These are phyloP conservation scores for Pyrocoelia pectoralis DNA, from an alignment of 2,888 invertebrate genomes.

Conservation along the genomic window DNA sequence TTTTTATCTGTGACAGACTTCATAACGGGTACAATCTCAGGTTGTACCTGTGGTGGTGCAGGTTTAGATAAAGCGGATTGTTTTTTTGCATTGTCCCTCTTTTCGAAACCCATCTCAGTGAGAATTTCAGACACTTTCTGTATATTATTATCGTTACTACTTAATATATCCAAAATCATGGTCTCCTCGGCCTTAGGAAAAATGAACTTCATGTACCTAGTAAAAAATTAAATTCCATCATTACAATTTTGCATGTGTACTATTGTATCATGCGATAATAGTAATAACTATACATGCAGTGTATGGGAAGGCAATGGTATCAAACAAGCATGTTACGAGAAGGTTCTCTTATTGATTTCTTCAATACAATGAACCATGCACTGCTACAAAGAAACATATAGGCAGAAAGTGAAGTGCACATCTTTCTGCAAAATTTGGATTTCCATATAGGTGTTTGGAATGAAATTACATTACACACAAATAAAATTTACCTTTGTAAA, in stretches of 20 bases:
- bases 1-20: constrained; percentile 76
- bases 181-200: constrained; percentile 92
- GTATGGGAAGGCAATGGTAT: too few relatives aligned
- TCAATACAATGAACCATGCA: too few relatives aligned
- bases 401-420: too few relatives aligned
- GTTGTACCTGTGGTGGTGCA: constrained; percentile 57
- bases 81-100: constrained; percentile 71
- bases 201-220: constrained; percentile 88
- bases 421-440: too few relatives aligned
- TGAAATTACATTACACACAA: too few relatives aligned
- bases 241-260: background rate
- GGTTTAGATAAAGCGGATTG: constrained; percentile 56
- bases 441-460: too few relatives aligned
- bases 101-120: constrained; percentile 81
- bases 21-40: constrained; percentile 66
- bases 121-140: constrained; percentile 86
- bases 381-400: too few relatives aligned
- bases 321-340: too few relatives aligned
- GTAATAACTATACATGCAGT: too few relatives aligned
- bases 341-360: too few relatives aligned
- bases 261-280: too few relatives aligned
- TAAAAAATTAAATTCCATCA: constrained; percentile 45
- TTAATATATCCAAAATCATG: constrained; percentile 81
- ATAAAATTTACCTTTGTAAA: too few relatives aligned
- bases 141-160: constrained; percentile 90